Conservation (phyloP, 2,888 invertebrate genomes). For the Schizaphis graminum region DNA sequence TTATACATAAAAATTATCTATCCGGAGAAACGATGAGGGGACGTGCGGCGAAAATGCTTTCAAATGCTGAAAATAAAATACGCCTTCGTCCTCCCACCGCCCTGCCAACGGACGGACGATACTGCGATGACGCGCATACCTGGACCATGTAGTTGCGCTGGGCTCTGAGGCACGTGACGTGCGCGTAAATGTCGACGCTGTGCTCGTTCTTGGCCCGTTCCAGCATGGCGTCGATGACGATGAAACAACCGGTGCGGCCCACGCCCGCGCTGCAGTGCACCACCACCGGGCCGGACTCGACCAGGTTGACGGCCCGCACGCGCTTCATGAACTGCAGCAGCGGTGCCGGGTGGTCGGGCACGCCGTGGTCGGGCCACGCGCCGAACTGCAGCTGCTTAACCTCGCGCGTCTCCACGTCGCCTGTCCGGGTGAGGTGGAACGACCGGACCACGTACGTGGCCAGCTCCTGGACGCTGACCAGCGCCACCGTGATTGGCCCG, state of each 20-base stretch:
- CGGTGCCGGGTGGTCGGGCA: conserved; percentile 98
- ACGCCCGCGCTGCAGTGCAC: conserved; percentile 80
- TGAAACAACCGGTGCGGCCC: conserved; percentile 95
- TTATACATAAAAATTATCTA: no score
- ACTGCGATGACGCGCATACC: conserved; percentile 67
- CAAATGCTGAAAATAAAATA: no score
- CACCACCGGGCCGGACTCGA: conserved; percentile 67
- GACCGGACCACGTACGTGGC: conserved; percentile 98
- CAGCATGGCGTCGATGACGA: conserved; percentile 99
- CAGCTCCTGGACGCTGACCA: conserved; percentile 95
- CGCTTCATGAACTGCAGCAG: conserved; percentile 96
- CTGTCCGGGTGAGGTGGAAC: conserved; percentile 84
- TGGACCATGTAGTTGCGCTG: conserved; percentile 99
- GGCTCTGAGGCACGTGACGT: conserved; percentile 96
- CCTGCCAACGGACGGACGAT: background rate
- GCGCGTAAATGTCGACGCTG: conserved; percentile 98
- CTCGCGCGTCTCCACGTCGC: conserved; percentile 89
- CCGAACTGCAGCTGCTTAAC: conserved; percentile 98
- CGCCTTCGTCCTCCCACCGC: no score
- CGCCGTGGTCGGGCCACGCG: conserved; percentile 99
- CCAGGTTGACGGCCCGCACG: conserved; percentile 90
- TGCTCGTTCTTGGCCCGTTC: conserved; percentile 97
- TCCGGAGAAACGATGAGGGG: background rate
- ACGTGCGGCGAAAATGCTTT: background rate
- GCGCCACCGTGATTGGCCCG: conserved; percentile 93